phyloP scores from a whole-genome alignment of 1,140 invertebrate genomes.

The Probaryconus sp. region DNA sequence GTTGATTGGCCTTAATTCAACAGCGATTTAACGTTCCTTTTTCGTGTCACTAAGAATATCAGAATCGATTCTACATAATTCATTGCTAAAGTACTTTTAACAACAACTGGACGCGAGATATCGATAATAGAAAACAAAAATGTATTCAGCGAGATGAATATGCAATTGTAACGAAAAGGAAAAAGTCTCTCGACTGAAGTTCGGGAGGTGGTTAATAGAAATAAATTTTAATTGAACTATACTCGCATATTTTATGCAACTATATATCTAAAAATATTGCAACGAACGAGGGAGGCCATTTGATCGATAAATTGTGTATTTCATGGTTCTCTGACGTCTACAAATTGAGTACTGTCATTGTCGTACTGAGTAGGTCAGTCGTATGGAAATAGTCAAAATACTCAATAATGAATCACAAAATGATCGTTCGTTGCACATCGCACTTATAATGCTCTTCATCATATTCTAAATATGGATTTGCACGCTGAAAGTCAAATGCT shows the following conservation, averaged over 20 bases:
- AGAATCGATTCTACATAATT: too few species aligned
- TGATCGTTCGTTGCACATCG: constrained; percentile 12
- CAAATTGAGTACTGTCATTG: constrained; percentile 39
- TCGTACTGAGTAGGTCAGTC: constrained; percentile 38
- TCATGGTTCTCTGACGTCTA: constrained; percentile 41
- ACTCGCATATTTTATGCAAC: constrained; percentile 11
- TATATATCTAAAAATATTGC: constrained; percentile 26
- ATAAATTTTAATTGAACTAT: constrained; percentile 16
- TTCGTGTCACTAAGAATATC: too few species aligned
- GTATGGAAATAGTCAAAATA: constrained; percentile 48
- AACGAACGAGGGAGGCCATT: constrained; percentile 12
- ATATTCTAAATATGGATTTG: constrained; percentile 17
- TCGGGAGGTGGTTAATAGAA: constrained; percentile 3
- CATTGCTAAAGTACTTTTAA: too few species aligned
- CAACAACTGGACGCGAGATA: too few species aligned
- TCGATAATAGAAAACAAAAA: too few species aligned
- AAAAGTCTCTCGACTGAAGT: background rate
- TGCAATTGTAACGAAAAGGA: background rate
- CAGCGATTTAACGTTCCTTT: too few species aligned
- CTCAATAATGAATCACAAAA: constrained; percentile 39
- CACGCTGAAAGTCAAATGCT: background rate
- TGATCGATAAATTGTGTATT: constrained; percentile 48
- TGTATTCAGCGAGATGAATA: too few species aligned
- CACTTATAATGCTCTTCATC: constrained; percentile 17
- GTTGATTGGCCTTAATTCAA: too few species aligned